A percentile compares a stretch with the other conserved stretches of the same genome.
Conservation (phyloP, 2,797 vertebrate genomes). For the Hydrolagus colliei region DNA sequence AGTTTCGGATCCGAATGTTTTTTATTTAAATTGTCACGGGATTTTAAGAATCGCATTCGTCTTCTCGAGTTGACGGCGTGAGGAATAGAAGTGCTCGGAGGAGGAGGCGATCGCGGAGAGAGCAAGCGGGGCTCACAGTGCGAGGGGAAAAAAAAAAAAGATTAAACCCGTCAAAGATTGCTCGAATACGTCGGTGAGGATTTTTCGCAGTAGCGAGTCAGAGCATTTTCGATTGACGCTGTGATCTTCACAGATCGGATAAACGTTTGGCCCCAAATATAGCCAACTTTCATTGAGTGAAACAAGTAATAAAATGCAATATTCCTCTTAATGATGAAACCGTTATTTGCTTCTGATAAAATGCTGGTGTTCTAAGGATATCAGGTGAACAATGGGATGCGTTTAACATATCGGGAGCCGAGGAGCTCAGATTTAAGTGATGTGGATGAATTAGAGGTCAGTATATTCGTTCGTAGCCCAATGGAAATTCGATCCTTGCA, state of each 20-base stretch:
- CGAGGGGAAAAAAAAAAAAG: background rate
- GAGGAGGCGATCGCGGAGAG: background rate
- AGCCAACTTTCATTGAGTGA: background rate
- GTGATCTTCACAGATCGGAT: no score
- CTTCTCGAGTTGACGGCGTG: background rate
- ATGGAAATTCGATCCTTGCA: no score
- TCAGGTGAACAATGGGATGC: no score
- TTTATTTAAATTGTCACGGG: background rate
- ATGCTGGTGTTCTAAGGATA: no score
- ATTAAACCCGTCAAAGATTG: background rate
- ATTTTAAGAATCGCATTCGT: background rate
- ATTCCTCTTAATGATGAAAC: background rate
- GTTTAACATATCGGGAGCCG: no score
- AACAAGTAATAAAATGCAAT: constrained; percentile 6
- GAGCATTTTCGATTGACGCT: no score
- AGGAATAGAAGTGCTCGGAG: background rate
- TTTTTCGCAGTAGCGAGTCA: no score
- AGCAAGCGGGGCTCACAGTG: background rate
- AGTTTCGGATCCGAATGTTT: background rate
- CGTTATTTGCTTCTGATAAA: background rate
- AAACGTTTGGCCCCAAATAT: background rate
- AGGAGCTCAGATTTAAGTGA: no score
- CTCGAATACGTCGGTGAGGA: no score
- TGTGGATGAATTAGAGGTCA: no score
- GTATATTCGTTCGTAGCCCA: no score